Percentiles rank a stretch among this genome's conserved stretches.
Evolutionary conservation across 2,797 vertebrate genomes (phyloP).

Genomic region (Acanthurus leucopareius): DNA sequence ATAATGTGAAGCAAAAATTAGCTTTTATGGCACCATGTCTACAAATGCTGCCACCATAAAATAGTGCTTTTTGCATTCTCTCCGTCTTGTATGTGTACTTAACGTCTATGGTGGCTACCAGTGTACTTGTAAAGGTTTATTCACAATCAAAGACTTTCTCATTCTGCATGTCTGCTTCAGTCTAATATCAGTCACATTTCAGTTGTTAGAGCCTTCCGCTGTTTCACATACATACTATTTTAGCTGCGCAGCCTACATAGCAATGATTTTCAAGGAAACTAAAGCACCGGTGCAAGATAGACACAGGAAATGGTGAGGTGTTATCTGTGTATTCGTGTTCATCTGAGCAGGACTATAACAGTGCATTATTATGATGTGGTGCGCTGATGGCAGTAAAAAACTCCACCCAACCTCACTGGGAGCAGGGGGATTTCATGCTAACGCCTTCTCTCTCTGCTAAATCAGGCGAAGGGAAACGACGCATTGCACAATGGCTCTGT

Average conservation of each 20-base stretch:
- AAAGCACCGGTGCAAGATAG: neutral
- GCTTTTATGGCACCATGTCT: neutral
- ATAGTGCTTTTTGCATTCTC: neutral
- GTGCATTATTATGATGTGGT: conserved; percentile 68
- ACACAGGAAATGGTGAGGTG: conserved; percentile 8
- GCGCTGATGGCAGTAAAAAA: conserved; percentile 68
- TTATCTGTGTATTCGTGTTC: conserved; percentile 58
- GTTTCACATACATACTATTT: neutral
- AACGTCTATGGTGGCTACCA: neutral
- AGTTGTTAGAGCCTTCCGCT: conserved; percentile 9
- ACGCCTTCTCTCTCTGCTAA: conserved; percentile 70
- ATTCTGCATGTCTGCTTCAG: neutral
- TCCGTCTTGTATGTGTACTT: neutral
- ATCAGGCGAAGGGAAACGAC: conserved; percentile 76
- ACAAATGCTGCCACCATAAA: neutral
- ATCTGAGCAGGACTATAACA: conserved; percentile 66
- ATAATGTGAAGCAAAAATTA: neutral
- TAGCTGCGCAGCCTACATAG: neutral
- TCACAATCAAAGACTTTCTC: neutral
- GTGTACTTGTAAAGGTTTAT: neutral
- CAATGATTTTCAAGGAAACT: neutral
- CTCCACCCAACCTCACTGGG: conserved; percentile 69
- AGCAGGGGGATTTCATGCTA: conserved; percentile 76
- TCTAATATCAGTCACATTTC: conserved; percentile 8
- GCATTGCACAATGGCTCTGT: conserved; percentile 74